Evolutionary conservation across 1,140 invertebrate genomes (phyloP).

Genomic region (Meloidogyne floridensis): DNA sequence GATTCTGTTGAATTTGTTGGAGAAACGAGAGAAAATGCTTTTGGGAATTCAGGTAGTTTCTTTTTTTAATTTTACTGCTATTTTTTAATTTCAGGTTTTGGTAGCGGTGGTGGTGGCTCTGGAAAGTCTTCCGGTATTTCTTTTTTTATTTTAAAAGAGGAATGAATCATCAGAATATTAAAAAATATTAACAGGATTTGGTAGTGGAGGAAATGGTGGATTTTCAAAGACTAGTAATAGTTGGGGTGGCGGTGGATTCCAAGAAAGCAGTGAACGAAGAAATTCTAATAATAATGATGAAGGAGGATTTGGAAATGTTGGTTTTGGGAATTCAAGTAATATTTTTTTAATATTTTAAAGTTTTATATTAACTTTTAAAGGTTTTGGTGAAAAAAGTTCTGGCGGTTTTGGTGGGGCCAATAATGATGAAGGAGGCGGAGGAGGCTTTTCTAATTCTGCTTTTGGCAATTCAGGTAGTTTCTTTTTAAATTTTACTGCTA

Average conservation of each 20-base stretch:
- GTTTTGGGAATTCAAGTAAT: constrained; percentile 11
- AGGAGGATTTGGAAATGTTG: constrained; percentile 4
- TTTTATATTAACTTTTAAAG: background rate
- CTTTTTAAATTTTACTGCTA: background rate
- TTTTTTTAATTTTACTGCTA: no score
- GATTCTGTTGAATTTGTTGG: constrained; percentile 15
- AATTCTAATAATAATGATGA: constrained; percentile 11
- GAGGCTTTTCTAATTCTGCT: constrained; percentile 7
- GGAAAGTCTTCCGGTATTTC: background rate
- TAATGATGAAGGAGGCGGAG: background rate
- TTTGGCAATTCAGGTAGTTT: constrained; percentile 19
- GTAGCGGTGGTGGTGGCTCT: background rate
- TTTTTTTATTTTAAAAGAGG: no score
- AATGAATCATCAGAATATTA: no score
- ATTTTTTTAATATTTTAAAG: background rate
- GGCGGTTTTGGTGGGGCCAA: background rate
- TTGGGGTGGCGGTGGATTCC: background rate
- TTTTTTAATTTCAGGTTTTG: constrained; percentile 15
- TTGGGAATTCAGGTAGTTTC: background rate
- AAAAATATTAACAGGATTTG: background rate
- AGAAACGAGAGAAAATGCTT: background rate
- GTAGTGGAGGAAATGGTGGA: background rate
- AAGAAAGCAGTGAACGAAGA: background rate
- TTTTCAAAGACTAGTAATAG: background rate
- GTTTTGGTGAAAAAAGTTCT: constrained; percentile 12